phyloP scores from a whole-genome alignment of 2,797 vertebrate genomes.

The Eutrigla gurnardus region DNA sequence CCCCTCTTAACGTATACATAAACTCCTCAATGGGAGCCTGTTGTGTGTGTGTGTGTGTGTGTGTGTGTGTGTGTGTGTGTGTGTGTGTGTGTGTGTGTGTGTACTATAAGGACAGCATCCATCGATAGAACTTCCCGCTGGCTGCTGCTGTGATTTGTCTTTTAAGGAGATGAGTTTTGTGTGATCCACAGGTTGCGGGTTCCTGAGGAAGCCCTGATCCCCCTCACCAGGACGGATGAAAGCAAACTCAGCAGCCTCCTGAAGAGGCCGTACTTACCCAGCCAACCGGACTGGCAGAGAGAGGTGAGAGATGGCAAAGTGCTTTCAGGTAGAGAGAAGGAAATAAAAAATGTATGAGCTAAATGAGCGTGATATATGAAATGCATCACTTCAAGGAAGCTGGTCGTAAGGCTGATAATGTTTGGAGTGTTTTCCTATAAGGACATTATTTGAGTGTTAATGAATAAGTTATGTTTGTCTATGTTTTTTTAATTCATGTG shows the following conservation, averaged over 20 bases:
- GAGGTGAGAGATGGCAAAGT: conserved; percentile 83
- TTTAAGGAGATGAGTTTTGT: conserved; percentile 15
- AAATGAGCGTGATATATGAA: neutral
- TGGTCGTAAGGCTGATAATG: neutral
- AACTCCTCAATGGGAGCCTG: conserved; percentile 21
- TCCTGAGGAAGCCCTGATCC: conserved; percentile 86
- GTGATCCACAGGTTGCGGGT: conserved; percentile 86
- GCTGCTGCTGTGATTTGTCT: neutral
- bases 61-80: too few relatives aligned
- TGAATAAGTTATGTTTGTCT: neutral
- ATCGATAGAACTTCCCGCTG: conserved; percentile 5
- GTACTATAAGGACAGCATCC: neutral
- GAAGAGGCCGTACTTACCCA: conserved; percentile 88
- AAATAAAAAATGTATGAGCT: neutral
- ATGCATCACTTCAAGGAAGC: neutral
- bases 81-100: too few relatives aligned
- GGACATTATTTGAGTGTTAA: neutral
- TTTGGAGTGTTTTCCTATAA: too few relatives aligned
- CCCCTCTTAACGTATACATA: conserved; percentile 35
- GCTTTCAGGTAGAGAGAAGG: neutral
- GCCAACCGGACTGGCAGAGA: conserved; percentile 89
- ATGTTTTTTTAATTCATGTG: neutral
- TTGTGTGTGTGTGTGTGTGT: neutral
- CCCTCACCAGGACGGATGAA: conserved; percentile 89
- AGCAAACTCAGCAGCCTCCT: conserved; percentile 90